phyloP scores from a whole-genome alignment of 1,140 invertebrate species.

The Drosophila erecta region DNA sequence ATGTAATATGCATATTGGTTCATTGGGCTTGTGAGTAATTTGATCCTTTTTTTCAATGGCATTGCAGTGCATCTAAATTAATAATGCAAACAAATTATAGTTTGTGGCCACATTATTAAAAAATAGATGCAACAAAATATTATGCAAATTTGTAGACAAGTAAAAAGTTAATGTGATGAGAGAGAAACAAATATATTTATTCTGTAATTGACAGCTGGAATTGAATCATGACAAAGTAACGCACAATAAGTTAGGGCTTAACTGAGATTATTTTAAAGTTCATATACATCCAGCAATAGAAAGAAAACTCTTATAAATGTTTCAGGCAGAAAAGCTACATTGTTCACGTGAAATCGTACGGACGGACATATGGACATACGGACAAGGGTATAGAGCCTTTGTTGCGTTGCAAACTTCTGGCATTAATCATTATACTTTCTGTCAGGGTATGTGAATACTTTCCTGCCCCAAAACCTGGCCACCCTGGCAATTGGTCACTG shows the following conservation, averaged over 20 bases:
- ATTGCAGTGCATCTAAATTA: conserved; percentile 65
- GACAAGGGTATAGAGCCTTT: no score
- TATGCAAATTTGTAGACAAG: conserved; percentile 19
- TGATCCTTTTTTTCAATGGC: conserved; percentile 26
- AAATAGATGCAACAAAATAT: conserved; percentile 37
- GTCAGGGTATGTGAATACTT: conserved; percentile 17
- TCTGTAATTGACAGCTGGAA: conserved; percentile 12
- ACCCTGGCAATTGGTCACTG: conserved; percentile 21
- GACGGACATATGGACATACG: no score
- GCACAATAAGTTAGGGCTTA: background rate
- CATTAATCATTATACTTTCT: no score
- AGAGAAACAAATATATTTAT: conserved; percentile 7
- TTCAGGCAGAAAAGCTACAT: no score
- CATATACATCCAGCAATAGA: background rate
- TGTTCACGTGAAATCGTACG: no score
- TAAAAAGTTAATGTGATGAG: conserved; percentile 24
- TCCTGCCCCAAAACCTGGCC: background rate
- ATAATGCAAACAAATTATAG: conserved; percentile 78
- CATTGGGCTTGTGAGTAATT: conserved; percentile 52
- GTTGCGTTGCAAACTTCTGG: no score
- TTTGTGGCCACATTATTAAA: conserved; percentile 45
- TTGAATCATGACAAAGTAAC: conserved; percentile 14
- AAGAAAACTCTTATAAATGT: no score
- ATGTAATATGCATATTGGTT: conserved; percentile 54
- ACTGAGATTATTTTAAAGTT: background rate